Conservation (phyloP, 1,140 invertebrate species). For the Lycorma delicatula region DNA sequence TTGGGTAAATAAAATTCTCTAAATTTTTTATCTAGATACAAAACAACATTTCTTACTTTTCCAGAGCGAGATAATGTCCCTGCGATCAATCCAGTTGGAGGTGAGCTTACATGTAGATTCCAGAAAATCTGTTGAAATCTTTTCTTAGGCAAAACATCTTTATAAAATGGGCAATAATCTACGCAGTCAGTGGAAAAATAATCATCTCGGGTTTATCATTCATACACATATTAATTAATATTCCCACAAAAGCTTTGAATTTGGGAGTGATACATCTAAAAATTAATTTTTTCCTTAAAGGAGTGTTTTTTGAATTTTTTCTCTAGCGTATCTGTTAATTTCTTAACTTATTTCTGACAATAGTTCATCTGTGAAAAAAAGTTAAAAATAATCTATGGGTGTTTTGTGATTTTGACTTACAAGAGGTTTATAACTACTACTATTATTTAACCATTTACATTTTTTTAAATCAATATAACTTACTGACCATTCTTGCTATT, state of each 20-base stretch:
- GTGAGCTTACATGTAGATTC: conserved; percentile 6
- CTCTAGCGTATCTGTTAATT: background rate
- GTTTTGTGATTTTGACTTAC: background rate
- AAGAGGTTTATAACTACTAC: background rate
- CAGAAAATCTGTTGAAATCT: conserved; percentile 11
- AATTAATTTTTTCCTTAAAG: conserved; percentile 2
- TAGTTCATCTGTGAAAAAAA: background rate
- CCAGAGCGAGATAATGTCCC: background rate
- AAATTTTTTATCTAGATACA: conserved; percentile 12
- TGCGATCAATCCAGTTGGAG: background rate
- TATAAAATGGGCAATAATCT: conserved; percentile 12
- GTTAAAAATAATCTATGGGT: background rate
- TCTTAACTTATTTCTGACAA: background rate
- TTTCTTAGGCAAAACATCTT: conserved; percentile 3
- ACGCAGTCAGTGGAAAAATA: conserved; percentile 10
- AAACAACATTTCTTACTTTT: conserved; percentile 1
- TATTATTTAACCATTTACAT: background rate
- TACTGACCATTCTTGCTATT: background rate
- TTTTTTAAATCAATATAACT: background rate
- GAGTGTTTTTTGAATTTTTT: background rate
- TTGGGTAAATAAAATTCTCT: conserved; percentile 10
- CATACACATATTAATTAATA: background rate
- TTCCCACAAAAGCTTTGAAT: conserved; percentile 9
- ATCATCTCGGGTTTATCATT: conserved; percentile 1
- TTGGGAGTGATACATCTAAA: background rate